Percentiles rank a stretch among this genome's conserved stretches.
Evolutionary conservation across 1,140 invertebrate species (phyloP).

Genomic region (Anoplolepis gracilipes): DNA sequence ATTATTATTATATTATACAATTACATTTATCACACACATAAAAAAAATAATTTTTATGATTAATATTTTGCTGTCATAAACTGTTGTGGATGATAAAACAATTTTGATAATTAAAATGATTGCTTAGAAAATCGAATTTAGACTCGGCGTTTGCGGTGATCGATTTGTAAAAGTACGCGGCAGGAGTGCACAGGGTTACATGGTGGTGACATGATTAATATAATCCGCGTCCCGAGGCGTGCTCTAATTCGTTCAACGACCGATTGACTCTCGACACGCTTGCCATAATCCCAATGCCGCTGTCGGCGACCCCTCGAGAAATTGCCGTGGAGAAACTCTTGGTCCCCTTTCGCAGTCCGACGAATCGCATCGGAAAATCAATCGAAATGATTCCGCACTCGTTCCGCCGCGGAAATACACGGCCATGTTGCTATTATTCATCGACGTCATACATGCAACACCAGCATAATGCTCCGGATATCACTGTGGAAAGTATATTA

Average conservation of each 20-base stretch:
- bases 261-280: slow-evolving; percentile 30
- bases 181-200: slow-evolving; percentile 31
- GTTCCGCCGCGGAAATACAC: slow-evolving; percentile 3
- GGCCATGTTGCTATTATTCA: slow-evolving; percentile 41
- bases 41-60: not conserved
- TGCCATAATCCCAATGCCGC: slow-evolving; percentile 17
- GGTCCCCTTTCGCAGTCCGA: not conserved
- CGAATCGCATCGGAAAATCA: slow-evolving; percentile 53
- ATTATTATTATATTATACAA: too few species aligned
- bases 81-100: not conserved
- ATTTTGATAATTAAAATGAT: not conserved
- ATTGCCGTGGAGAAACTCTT: not conserved
- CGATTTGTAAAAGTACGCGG: not conserved
- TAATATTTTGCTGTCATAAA: not conserved
- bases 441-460: slow-evolving; percentile 37
- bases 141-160: not conserved
- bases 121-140: not conserved
- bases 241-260: slow-evolving; percentile 56
- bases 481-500: slow-evolving; percentile 10
- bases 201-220: slow-evolving; percentile 63
- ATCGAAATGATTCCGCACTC: slow-evolving; percentile 10
- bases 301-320: slow-evolving; percentile 35
- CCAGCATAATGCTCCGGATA: slow-evolving; percentile 64
- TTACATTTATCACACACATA: not conserved
- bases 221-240: slow-evolving; percentile 33